Evolutionary conservation across 2,888 invertebrate genomes (phyloP).

Genomic region (Bellardia bayeri): DNA sequence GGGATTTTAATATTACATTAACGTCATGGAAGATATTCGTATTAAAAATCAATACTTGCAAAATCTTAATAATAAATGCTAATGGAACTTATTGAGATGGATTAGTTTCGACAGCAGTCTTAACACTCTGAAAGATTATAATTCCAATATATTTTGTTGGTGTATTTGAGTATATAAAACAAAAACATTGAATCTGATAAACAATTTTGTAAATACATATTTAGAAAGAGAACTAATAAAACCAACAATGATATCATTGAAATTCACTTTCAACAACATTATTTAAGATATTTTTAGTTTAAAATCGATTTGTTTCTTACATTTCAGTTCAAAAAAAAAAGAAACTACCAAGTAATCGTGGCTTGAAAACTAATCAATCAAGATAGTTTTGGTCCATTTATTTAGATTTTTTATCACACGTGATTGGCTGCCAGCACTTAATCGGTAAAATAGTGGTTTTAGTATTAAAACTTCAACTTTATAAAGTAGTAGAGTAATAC

Average conservation of each 20-base stretch:
- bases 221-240: not conserved
- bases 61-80: constrained; percentile 43
- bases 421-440: constrained; percentile 26
- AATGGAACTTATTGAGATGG: constrained; percentile 51
- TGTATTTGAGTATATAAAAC: not conserved
- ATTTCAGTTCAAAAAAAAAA: not conserved
- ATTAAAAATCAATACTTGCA: constrained; percentile 1
- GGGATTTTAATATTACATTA: not conserved
- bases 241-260: not conserved
- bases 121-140: not conserved
- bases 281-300: not conserved
- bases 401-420: constrained; percentile 19
- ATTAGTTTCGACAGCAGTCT: not conserved
- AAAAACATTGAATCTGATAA: too few relatives aligned
- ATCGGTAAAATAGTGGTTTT: not conserved
- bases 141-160: not conserved
- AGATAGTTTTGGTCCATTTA: constrained; percentile 24
- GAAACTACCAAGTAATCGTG: constrained; percentile 2
- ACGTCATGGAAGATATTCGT: constrained; percentile 23
- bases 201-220: too few relatives aligned
- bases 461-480: not conserved
- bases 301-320: not conserved
- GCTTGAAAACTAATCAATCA: constrained; percentile 16
- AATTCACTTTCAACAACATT: not conserved
- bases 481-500: not conserved